phyloP scores from a whole-genome alignment of 2,888 invertebrate genomes.

The Trichopria drosophilae region DNA sequence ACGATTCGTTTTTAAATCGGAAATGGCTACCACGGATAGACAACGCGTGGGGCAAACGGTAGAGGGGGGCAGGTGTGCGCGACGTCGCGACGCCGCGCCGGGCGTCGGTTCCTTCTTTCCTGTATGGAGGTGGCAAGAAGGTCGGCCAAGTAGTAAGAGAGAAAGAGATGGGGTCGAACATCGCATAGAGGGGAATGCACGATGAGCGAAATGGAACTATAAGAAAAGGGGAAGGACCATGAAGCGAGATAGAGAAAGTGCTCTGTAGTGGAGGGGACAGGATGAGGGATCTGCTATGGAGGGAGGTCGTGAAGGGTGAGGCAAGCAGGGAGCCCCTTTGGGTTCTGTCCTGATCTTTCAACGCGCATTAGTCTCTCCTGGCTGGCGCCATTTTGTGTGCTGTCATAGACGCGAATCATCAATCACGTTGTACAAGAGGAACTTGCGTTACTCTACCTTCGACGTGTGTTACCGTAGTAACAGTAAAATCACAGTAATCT shows the following conservation, averaged over 20 bases:
- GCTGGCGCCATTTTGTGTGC: slow-evolving; percentile 14
- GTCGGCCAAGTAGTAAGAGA: background rate
- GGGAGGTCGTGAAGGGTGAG: slow-evolving; percentile 8
- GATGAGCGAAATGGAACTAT: background rate
- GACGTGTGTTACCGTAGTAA: too few species aligned
- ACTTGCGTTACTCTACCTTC: too few species aligned
- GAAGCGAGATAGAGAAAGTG: slow-evolving; percentile 1
- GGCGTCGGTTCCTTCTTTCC: slow-evolving; percentile 8
- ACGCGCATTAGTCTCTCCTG: slow-evolving; percentile 12
- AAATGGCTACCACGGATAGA: slow-evolving; percentile 20
- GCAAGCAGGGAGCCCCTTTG: slow-evolving; percentile 7
- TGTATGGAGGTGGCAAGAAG: slow-evolving; percentile 16
- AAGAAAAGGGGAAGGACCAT: background rate
- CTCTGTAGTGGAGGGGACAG: slow-evolving; percentile 5
- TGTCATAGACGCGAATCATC: background rate
- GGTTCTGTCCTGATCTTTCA: slow-evolving; percentile 5
- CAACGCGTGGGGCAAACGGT: slow-evolving; percentile 14
- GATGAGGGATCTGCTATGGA: background rate
- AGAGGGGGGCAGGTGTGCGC: slow-evolving; percentile 17
- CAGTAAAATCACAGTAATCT: too few species aligned
- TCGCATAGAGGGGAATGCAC: too few species aligned
- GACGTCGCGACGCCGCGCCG: slow-evolving; percentile 18
- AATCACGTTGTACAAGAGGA: too few species aligned
- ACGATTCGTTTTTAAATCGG: slow-evolving; percentile 17
- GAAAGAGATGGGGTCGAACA: too few species aligned